Percentiles rank a stretch among this genome's conserved stretches.
Conservation (phyloP, 1,140 invertebrate genomes). For the Zophobas atratus region DNA sequence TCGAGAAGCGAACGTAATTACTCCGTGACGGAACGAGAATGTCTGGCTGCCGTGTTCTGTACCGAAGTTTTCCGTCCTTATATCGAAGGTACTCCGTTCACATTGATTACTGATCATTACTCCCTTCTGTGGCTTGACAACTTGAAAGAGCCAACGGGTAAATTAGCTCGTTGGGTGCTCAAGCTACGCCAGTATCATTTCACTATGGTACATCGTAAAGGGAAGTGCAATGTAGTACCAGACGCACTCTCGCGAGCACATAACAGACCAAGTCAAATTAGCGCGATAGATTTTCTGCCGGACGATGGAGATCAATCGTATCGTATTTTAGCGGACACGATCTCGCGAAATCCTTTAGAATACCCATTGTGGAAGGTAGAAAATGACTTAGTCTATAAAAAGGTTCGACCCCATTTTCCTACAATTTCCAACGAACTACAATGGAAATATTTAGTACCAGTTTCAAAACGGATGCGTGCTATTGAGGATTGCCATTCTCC, state of each 20-base stretch:
- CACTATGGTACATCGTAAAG: constrained; percentile 64
- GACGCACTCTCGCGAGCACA: constrained; percentile 60
- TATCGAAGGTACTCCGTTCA: constrained; percentile 67
- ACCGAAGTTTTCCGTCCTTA: constrained; percentile 67
- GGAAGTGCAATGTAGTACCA: constrained; percentile 61
- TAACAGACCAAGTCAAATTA: too few relatives aligned
- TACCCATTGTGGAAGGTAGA: too few relatives aligned
- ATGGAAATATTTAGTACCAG: too few relatives aligned
- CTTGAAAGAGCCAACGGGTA: constrained; percentile 65
- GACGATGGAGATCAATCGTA: too few relatives aligned
- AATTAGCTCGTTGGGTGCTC: constrained; percentile 68
- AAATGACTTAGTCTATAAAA: too few relatives aligned
- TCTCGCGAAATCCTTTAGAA: too few relatives aligned
- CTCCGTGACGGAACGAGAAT: constrained; percentile 60
- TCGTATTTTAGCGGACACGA: too few relatives aligned
- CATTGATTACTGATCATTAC: constrained; percentile 68
- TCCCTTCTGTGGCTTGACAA: constrained; percentile 68
- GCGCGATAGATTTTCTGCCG: too few relatives aligned
- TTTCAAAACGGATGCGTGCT: too few relatives aligned
- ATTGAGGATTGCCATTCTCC: too few relatives aligned
- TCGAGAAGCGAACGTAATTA: constrained; percentile 44
- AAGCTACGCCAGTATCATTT: constrained; percentile 66
- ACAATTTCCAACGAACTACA: too few relatives aligned
- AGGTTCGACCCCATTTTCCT: too few relatives aligned
- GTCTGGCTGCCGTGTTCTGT: constrained; percentile 64